Evolutionary conservation across 1,140 invertebrate species (phyloP), one percentile per base, ranked within the genome.

Genomic region (Drosophila quadrilineata): DNA sequence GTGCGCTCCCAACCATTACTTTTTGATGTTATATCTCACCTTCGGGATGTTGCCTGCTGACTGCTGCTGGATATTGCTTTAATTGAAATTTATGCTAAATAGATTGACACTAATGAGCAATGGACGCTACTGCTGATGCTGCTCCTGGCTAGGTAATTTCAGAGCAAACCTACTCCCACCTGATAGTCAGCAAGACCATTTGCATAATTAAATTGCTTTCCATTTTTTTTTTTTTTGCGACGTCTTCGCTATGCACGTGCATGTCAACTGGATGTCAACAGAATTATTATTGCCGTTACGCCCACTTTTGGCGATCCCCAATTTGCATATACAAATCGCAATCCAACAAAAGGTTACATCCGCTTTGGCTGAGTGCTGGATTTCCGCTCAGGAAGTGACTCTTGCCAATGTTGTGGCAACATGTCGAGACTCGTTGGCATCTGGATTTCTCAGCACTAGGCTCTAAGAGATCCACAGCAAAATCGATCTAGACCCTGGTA

Each of bases 81-180:
- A 84, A 84, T 84, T 84, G 77, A 84, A 84, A 84, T 85, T 84
- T 84, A 84, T 84, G 77, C 77, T 85, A 84, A 84, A 85, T 84
- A 84, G 77, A 84, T 84, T 84, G 77, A 84, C 77, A 84, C 77
- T 84, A 84, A 84, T 84, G 77, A 84, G 77, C 79, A 64, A 74
- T 85, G 70, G 79, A 79, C 75, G 71, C 69, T 68, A 41, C 50
- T 24, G 54, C 57, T 21, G 8, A 22, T 29, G 14, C 31, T 21
- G 41, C 21, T 43, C 1, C 36, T 3, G 36, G 5, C 24, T 31
- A 35, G 54, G 62, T 59, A 58, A 65, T 65, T 58, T 28, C 29
- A 16, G 21, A 26, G 40, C 6, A 43, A 12, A 43, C 22, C 21
- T 26, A 12, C 41, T 45, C 22, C n/a, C n/a, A n/a, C 19, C 22